Evolutionary conservation across 2,888 invertebrate species (phyloP), one percentile per base, ranked within the genome.

Genomic region (Villa cingulata): DNA sequence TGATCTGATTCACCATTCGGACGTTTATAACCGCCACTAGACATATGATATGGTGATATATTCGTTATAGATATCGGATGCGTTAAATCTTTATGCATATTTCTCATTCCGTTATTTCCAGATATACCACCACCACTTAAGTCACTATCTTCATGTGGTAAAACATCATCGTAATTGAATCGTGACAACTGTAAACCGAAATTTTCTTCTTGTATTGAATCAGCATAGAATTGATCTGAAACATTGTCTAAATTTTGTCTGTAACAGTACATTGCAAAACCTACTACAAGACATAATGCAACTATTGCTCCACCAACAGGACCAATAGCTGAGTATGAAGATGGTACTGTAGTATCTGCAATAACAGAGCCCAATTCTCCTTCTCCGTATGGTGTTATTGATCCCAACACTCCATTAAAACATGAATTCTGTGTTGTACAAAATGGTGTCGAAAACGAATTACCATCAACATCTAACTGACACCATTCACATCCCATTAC

Each of bases 401-500:
- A 83, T 3, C 89, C 88, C 15, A 88, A 72, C 39, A 91, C 79
- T 3, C 92, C 92, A 60, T 85, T 86, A 62, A 89, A 92, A 63
- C 92, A 92, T 5, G 81, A 75, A 4, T 81, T 77, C 60, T 87
- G 82, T 2, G 83, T 77, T 2, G 86, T 81, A 63, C 94, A 94
- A 64, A 84, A 88, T 0, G 90, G 82, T 7, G 75, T 68, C 2
- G 74, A 66, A 17, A 90, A 74, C 9, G 73, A 70, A 20, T 81
- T 80, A 2, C 83, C 85, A 60, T 89, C 86, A 7, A 78, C 72
- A 60, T 88, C 86, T 48, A 83, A 71, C 59, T 82, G 81, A 63
- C 92, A 94, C 92, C 92, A 94, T 63, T 91, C 89, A 67, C 92
- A 94, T 48, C 89, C 89, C 57, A 87, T 73, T 23, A 90, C 75